Evolutionary conservation across 2,888 invertebrate genomes (phyloP), one percentile per base, ranked within the genome.

Genomic region (Drosophila testacea): DNA sequence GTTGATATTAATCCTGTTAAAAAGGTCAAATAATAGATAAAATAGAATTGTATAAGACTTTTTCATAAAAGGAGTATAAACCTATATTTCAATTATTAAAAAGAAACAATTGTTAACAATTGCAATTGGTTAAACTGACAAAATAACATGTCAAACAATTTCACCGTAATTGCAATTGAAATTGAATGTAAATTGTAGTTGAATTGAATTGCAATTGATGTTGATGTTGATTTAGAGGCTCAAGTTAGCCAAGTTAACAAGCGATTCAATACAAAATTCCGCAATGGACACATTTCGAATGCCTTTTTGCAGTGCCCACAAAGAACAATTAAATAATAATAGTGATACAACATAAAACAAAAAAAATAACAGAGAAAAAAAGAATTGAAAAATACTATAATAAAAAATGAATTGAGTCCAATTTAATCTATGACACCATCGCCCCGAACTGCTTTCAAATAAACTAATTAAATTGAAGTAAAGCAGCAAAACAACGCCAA

Each of bases 401-500:
- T 34, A 55, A 68, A 69, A 73, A 70, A 60, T 59, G 71, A 81
- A 75, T 81, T 68, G 79, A 78, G 64, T 64, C 59, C 69, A 69
- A 83, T 88, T 86, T 88, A 88, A 88, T 88, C 89, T 83, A 81
- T 88, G 88, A 88, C 82, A 88, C 83, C 89, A 83, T 88, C 89
- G 87, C 79, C 79, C 84, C 71, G 72, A 83, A 83, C 87, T 81
- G 87, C 89, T 89, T 83, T 88, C 83, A 87, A 83, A 83, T 89
- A 88, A 83, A 88, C 83, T 83, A 88, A 83, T 83, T 83, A 88
- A 83, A 83, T 87, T 86, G 84, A 83, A 78, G 84, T 73, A 80
- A 78, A 79, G 77, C 65, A 65, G 60, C 75, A 55, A 69, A 51
- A 48, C 44, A 67, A 67, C 66, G 59, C 61, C 13, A 46, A 1